phyloP scores from a whole-genome alignment of 2,113 vertebrate species.

The Erpornis zantholeuca region DNA sequence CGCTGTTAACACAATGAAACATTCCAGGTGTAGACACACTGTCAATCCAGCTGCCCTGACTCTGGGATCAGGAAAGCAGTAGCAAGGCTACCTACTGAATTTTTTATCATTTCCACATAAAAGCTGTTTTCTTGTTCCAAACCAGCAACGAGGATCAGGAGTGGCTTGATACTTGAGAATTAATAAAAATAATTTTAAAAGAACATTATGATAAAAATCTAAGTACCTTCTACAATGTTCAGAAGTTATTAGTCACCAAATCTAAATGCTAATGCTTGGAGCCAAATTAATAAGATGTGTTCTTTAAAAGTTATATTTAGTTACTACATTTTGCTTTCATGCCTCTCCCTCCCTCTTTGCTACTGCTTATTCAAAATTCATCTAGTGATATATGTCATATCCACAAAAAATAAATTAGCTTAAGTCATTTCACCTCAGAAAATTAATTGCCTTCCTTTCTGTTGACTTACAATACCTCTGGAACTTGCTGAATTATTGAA shows the following conservation, averaged over 20 bases:
- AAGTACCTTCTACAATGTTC: background rate
- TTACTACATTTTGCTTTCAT: background rate
- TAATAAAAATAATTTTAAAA: background rate
- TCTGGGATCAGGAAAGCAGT: background rate
- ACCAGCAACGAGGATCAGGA: background rate
- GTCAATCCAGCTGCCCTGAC: background rate
- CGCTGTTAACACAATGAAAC: background rate
- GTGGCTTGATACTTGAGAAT: background rate
- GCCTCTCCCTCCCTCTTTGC: background rate
- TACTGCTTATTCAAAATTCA: background rate
- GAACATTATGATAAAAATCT: background rate
- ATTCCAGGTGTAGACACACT: background rate
- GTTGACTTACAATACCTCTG: background rate
- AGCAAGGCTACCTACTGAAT: background rate
- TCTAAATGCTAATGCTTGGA: background rate
- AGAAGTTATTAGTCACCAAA: background rate
- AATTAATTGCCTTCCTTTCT: slow-evolving; percentile 12
- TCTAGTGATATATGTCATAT: background rate
- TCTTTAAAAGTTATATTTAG: background rate
- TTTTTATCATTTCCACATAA: background rate
- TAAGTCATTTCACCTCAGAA: slow-evolving; percentile 2
- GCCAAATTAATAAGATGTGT: background rate
- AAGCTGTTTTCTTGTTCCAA: background rate
- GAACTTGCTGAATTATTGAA: slow-evolving; percentile 12
- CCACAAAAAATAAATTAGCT: background rate